Conservation (phyloP, 2,797 vertebrate species). For the Potorous gilbertii region DNA sequence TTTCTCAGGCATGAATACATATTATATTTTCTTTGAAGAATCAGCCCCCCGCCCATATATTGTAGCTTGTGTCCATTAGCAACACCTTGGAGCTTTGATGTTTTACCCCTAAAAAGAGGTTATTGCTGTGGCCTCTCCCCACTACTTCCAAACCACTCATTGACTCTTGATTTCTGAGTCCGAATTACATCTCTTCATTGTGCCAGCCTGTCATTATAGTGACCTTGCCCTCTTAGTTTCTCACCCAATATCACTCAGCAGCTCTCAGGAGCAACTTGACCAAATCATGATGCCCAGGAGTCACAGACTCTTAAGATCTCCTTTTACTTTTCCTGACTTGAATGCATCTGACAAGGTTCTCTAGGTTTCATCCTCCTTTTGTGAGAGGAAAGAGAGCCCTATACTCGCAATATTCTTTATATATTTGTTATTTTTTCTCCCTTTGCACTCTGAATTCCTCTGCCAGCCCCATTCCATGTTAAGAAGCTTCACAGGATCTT, state of each 20-base stretch:
- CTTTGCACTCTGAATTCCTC: conserved; percentile 40
- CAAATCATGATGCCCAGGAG: conserved; percentile 64
- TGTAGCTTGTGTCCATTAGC: not conserved
- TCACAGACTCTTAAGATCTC: conserved; percentile 50
- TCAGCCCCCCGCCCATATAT: not conserved
- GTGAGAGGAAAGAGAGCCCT: conserved; percentile 47
- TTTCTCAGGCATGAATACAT: not conserved
- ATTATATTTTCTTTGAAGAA: not conserved
- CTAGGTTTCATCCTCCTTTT: conserved; percentile 29
- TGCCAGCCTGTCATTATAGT: conserved; percentile 69
- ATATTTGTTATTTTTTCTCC: conserved; percentile 45
- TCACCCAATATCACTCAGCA: conserved; percentile 66
- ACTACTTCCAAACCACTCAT: conserved; percentile 3
- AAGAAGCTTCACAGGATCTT: conserved; percentile 41
- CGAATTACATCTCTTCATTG: conserved; percentile 71
- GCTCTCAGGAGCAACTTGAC: conserved; percentile 60
- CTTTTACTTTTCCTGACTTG: conserved; percentile 52
- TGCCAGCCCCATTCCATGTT: conserved; percentile 19
- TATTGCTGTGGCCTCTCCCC: not conserved
- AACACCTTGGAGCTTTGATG: conserved; percentile 12
- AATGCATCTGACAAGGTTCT: conserved; percentile 36
- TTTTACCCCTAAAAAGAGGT: not conserved
- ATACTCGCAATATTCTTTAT: conserved; percentile 32
- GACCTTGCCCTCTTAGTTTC: conserved; percentile 60
- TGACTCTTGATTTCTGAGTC: conserved; percentile 38